These are phyloP conservation scores for Palythoa grandis DNA, from an alignment of 92 coral and sea anemone species.

Conservation along the genomic window DNA sequence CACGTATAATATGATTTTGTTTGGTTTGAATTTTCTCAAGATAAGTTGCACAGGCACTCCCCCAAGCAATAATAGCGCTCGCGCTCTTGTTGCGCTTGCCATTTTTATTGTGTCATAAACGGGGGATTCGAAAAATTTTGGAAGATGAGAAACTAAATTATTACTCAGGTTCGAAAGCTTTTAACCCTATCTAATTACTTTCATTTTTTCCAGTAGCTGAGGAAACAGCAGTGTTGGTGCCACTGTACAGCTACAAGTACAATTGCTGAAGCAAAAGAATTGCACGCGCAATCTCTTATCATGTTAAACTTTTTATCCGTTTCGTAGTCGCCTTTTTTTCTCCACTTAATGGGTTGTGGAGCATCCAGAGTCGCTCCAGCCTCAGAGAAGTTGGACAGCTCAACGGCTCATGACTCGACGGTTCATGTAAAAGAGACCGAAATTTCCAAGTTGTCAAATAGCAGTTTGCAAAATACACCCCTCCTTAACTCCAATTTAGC, in stretches of 20 bases:
- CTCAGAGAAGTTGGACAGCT: background rate
- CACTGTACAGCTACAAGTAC: background rate
- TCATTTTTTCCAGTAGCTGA: background rate
- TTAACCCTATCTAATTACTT: background rate
- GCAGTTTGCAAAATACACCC: background rate
- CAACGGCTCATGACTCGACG: conserved; percentile 3
- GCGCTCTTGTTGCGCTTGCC: too few relatives aligned
- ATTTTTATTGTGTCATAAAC: too few relatives aligned
- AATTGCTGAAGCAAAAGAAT: background rate
- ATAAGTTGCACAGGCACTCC: too few relatives aligned
- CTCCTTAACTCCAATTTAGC: background rate
- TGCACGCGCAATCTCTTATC: background rate
- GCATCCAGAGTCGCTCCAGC: conserved; percentile 13
- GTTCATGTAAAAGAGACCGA: background rate
- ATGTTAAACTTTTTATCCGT: background rate
- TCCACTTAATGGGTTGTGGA: conserved; percentile 29
- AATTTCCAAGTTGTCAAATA: background rate
- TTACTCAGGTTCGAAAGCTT: too few relatives aligned
- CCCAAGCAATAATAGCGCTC: too few relatives aligned
- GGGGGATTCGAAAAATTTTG: too few relatives aligned
- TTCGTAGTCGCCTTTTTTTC: background rate
- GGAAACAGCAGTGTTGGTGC: background rate
- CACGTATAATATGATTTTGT: too few relatives aligned
- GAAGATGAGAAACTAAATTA: too few relatives aligned
- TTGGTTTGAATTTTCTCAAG: too few relatives aligned